Percentiles rank a stretch among this genome's conserved stretches.
phyloP scores from a whole-genome alignment of 2,888 invertebrate genomes.

The Tetranychus truncatus region DNA sequence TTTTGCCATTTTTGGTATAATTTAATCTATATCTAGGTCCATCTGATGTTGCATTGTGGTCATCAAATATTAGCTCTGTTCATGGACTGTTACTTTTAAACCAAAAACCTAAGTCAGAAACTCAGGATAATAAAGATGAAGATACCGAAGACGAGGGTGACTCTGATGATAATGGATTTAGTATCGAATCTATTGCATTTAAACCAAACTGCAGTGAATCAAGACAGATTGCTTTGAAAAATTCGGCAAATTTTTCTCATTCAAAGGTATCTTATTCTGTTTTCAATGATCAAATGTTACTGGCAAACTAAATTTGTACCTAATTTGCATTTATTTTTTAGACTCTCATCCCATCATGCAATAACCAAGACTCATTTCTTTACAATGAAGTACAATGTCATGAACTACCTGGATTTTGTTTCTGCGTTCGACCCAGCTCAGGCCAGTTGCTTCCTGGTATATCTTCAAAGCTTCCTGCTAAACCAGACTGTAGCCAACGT shows the following conservation, averaged over 20 bases:
- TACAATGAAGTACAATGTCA: slow-evolving; percentile 51
- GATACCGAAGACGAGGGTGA: slow-evolving; percentile 2
- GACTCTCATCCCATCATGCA: not conserved
- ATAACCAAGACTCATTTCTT: not conserved
- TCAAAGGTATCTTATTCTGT: no score
- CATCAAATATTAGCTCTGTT: not conserved
- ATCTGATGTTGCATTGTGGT: not conserved
- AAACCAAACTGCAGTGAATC: no score
- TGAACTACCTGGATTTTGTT: slow-evolving; percentile 54
- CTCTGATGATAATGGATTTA: not conserved
- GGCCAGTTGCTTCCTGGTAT: no score
- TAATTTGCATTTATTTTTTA: no score
- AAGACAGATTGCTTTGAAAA: no score
- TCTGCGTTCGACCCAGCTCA: slow-evolving; percentile 48
- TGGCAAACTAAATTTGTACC: no score
- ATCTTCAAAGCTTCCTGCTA: no score
- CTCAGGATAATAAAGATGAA: not conserved
- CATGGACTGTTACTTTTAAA: not conserved
- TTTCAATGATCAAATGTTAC: no score
- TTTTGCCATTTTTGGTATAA: no score
- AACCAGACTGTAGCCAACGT: no score
- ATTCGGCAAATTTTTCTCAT: no score
- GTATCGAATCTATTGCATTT: no score
- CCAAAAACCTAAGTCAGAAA: not conserved
- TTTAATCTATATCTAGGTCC: not conserved